Evolutionary conservation across 2,888 invertebrate species (phyloP), one percentile per base, ranked within the genome.

Genomic region (Coelinius sp.): DNA sequence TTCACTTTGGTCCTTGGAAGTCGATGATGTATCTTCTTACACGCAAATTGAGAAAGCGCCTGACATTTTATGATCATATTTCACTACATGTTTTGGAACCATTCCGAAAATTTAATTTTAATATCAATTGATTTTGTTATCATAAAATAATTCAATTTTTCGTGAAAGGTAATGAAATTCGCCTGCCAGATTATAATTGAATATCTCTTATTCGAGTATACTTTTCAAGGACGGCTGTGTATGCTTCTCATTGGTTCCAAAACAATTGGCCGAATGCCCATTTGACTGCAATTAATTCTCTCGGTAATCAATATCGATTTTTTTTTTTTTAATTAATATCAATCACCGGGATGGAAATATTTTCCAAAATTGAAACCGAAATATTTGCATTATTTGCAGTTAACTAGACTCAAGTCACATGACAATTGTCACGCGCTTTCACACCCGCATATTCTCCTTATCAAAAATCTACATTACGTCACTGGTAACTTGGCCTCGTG

Each of bases 401-500:
- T 31, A 22, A 49, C 44, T 44, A 8, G 44, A 44, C 44, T n/a
- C 44, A 7, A 7, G 12, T 25, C 24, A 5, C 25, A n/a, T 17
- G n/a, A 31, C 14, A 31, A 14, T 56, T 44, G 49, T 46, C 68
- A 62, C 35, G 62, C 64, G 66, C 78, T 82, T 81, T 78, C 77
- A 80, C 78, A 80, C 79, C 77, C 79, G 78, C 77, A 79, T 31
- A 31, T 79, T 78, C 75, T 79, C 73, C 76, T 82, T 79, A 80
- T 77, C 78, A 72, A 80, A 80, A 79, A 81, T 81, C 83, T 69
- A 76, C 75, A 78, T 78, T 75, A 79, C 76, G 77, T 79, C 78
- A 79, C 78, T 85, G 85, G 86, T 86, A 85, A 85, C 86, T 86
- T 84, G 82, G 82, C 84, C 83, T 84, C 83, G 80, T 78, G 79